These are phyloP conservation scores for Tenthredo amoena DNA, from an alignment of 2,888 invertebrate genomes.

Conservation along the genomic window DNA sequence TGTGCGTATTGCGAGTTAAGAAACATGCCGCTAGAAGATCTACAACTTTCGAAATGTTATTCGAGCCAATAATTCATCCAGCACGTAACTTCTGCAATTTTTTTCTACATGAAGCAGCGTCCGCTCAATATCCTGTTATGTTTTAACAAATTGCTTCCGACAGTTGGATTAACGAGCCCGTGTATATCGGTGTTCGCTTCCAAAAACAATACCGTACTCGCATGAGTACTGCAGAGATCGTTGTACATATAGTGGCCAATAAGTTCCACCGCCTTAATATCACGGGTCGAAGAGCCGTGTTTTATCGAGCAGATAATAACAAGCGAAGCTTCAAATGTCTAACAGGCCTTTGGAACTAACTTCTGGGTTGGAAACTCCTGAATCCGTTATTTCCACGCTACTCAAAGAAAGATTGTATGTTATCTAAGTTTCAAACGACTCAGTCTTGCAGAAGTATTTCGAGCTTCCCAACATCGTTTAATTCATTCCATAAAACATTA, in stretches of 20 bases:
- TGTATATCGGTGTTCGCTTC: neutral
- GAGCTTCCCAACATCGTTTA: neutral
- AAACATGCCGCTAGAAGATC: neutral
- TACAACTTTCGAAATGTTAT: neutral
- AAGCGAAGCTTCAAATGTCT: constrained; percentile 17
- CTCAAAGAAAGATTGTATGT: neutral
- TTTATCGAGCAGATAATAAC: constrained; percentile 27
- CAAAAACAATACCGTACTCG: neutral
- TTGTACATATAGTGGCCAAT: constrained; percentile 9
- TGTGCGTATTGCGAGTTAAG: too few species aligned
- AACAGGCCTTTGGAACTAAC: neutral
- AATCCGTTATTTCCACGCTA: neutral
- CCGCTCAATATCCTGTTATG: neutral
- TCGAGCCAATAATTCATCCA: neutral
- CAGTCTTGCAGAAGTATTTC: neutral
- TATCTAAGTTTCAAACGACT: neutral
- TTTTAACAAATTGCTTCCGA: neutral
- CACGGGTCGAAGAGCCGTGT: constrained; percentile 9
- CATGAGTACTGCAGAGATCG: neutral
- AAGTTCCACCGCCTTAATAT: constrained; percentile 13
- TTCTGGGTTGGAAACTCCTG: neutral
- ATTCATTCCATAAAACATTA: neutral
- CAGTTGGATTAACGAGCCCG: neutral
- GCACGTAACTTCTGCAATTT: neutral
- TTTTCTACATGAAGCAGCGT: neutral